Evolutionary conservation across 2,888 invertebrate genomes (phyloP).

Genomic region (Chouioia cunea): DNA sequence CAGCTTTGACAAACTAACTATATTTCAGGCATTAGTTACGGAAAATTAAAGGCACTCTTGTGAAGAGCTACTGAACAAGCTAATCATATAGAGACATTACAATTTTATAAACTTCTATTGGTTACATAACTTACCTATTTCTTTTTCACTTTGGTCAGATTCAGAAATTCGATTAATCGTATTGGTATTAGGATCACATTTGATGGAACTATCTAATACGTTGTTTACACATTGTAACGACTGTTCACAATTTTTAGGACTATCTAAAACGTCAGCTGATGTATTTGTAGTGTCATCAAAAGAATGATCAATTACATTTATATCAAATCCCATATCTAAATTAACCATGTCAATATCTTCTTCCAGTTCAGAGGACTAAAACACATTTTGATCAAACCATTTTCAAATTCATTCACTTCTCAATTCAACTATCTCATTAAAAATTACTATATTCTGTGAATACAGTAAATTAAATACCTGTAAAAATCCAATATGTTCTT

Average conservation of each 20-base stretch:
- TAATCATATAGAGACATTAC: slow-evolving; percentile 28
- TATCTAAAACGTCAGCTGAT: slow-evolving; percentile 7
- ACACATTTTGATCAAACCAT: slow-evolving; percentile 34
- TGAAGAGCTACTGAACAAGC: slow-evolving; percentile 38
- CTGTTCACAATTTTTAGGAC: slow-evolving; percentile 44
- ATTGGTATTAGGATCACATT: slow-evolving; percentile 19
- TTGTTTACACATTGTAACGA: slow-evolving; percentile 18
- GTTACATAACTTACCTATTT: slow-evolving; percentile 43
- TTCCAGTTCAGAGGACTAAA: slow-evolving; percentile 61
- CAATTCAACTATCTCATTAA: slow-evolving; percentile 3
- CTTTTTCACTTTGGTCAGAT: slow-evolving; percentile 48
- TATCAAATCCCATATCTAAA: slow-evolving; percentile 50
- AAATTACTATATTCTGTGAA: slow-evolving; percentile 3
- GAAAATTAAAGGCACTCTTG: slow-evolving; percentile 27
- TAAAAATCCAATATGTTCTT: slow-evolving; percentile 68
- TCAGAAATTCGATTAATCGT: slow-evolving; percentile 23
- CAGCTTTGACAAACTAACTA: slow-evolving; percentile 15
- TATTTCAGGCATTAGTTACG: slow-evolving; percentile 34
- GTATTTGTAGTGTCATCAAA: slow-evolving; percentile 51
- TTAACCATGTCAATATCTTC: slow-evolving; percentile 62
- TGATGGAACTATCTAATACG: slow-evolving; percentile 1
- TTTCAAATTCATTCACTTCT: background rate
- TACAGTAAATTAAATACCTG: slow-evolving; percentile 58
- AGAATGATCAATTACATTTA: slow-evolving; percentile 55
- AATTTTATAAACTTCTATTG: slow-evolving; percentile 2